Evolutionary conservation across 2,797 vertebrate species (phyloP).

Genomic region (Siniperca scherzeri): DNA sequence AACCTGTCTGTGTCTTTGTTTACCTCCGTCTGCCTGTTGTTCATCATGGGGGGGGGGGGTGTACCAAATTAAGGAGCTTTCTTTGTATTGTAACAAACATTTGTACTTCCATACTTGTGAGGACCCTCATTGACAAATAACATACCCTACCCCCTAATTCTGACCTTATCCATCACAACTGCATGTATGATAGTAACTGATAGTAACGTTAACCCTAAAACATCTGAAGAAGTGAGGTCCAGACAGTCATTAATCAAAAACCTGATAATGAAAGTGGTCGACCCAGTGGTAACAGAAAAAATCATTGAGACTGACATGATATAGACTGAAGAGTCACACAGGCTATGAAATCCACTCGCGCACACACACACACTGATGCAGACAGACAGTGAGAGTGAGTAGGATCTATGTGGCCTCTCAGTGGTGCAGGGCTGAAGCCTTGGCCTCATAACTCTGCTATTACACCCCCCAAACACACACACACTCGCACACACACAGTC

Average conservation of each 20-base stretch:
- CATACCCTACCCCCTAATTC: too few relatives aligned
- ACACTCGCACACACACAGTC: slow-evolving; percentile 2
- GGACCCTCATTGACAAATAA: too few relatives aligned
- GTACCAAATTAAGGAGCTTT: too few relatives aligned
- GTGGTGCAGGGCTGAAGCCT: slow-evolving; percentile 28
- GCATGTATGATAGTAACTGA: too few relatives aligned
- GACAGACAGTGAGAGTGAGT: slow-evolving; percentile 9
- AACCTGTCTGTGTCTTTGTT: background rate
- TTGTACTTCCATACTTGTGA: background rate
- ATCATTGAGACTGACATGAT: background rate
- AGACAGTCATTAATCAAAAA: background rate
- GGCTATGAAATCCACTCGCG: too few relatives aligned
- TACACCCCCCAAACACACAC: slow-evolving; percentile 10
- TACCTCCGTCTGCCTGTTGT: background rate
- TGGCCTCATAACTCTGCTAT: slow-evolving; percentile 34
- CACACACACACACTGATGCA: slow-evolving; percentile 3
- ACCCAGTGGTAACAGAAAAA: background rate
- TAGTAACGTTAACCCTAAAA: too few relatives aligned
- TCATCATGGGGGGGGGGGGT: background rate
- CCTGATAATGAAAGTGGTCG: background rate
- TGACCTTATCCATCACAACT: too few relatives aligned
- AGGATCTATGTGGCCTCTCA: slow-evolving; percentile 29
- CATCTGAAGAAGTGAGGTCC: too few relatives aligned
- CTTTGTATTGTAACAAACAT: too few relatives aligned
- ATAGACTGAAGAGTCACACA: background rate